A percentile compares a stretch with the other conserved stretches of the same genome.
Evolutionary conservation across 2,888 invertebrate species (phyloP).

Genomic region (Athripsodes cinereus): DNA sequence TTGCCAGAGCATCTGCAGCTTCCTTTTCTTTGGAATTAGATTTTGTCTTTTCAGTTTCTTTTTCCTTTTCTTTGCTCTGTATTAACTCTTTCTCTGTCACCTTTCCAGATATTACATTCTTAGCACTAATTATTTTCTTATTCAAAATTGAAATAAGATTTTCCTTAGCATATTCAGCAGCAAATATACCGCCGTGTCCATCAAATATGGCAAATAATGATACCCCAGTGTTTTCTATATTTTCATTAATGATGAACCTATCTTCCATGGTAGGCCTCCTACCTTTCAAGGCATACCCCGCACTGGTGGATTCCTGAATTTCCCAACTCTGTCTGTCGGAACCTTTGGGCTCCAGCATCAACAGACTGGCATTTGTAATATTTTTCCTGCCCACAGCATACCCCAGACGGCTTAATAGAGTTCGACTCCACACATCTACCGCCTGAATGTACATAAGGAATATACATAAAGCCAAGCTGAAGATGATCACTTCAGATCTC

Average conservation of each 20-base stretch:
- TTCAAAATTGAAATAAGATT: slow-evolving; percentile 76
- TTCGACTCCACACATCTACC: slow-evolving; percentile 76
- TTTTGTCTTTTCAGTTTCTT: slow-evolving; percentile 42
- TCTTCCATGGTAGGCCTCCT: slow-evolving; percentile 91
- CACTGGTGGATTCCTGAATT: slow-evolving; percentile 32
- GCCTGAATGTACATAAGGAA: slow-evolving; percentile 77
- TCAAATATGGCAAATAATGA: slow-evolving; percentile 91
- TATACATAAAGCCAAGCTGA: slow-evolving; percentile 63
- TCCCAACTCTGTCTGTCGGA: slow-evolving; percentile 46
- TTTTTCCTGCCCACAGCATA: slow-evolving; percentile 55
- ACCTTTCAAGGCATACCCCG: slow-evolving; percentile 88
- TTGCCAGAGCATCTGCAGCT: slow-evolving; percentile 31
- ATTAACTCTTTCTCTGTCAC: slow-evolving; percentile 36
- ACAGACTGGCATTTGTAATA: slow-evolving; percentile 52
- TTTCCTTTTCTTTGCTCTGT: slow-evolving; percentile 30
- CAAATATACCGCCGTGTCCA: slow-evolving; percentile 94
- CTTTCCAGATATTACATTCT: slow-evolving; percentile 60
- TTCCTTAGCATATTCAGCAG: slow-evolving; percentile 87
- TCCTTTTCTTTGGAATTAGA: slow-evolving; percentile 34
- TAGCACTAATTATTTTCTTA: slow-evolving; percentile 68
- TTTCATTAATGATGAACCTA: slow-evolving; percentile 81
- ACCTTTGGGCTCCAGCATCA: slow-evolving; percentile 50
- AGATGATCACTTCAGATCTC: slow-evolving; percentile 73
- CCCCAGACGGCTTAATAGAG: slow-evolving; percentile 63
- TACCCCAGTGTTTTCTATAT: slow-evolving; percentile 75